Base-by-base conservation (phyloP, 1,140 invertebrate species). In the Telenomus remus region DNA sequence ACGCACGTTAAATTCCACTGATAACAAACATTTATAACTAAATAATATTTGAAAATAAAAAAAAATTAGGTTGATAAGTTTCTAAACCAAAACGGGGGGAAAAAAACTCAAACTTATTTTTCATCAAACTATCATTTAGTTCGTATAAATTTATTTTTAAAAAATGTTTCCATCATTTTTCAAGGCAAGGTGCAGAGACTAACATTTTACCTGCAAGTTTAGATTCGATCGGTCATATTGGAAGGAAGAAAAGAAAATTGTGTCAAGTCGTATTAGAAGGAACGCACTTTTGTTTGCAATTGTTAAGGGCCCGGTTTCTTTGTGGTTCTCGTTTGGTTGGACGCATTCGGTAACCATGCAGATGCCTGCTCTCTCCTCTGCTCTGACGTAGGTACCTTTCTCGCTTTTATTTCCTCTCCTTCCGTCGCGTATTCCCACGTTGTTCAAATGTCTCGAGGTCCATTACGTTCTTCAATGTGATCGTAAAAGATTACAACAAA, bases 301-400 rank as follows among this genome's bases (percentile, higher is more conserved):
- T 63, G 53, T 76, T 78, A 77, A 73, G 77, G 74, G 68, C 59
- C 42, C 66, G 60, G 69, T 55, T 83, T 75, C 80, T 80, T 83
- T 80, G 72, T 79, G 49, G 14, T 4, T 65, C 75, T 59, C 72
- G 54, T 73, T 70, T 73, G 64, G 70, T 66, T 78, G 65, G 70
- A 69, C 64, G 69, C 64, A 72, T 69, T 73, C 73, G 70, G 70
- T 78, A 78, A 66, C 70, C 65, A 78, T 73, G 76, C 76, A 73
- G 76, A 73, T 61, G 65, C 53, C 47, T 60, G 15, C 54, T 64
- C 12, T 53, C 39, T 34, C 27, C 53, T n/a, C 57, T 33, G n/a
- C 43, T 27, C 48, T 34, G 49, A 39, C 12, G 54, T 37, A n/a
- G 19, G 11, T 47, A 12, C 44, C 59, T 49, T 48, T 64, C 64